These are phyloP conservation scores for Cheiracanthium punctorium DNA, from an alignment of 2,888 invertebrate genomes.

Conservation along the genomic window DNA sequence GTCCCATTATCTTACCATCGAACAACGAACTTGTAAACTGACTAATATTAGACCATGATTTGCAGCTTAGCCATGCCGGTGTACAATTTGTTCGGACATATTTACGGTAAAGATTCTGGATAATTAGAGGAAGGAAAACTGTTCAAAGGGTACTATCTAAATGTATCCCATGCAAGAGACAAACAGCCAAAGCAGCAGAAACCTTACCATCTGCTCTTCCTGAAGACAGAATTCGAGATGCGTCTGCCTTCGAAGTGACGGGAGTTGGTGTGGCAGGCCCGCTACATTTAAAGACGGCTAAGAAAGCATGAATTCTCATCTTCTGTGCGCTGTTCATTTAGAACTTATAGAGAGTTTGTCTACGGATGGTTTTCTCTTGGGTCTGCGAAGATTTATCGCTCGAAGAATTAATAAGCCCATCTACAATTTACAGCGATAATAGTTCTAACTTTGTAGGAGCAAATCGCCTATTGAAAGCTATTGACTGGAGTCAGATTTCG, in stretches of 20 bases:
- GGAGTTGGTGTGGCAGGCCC: too few relatives aligned
- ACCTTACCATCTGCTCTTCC: not conserved
- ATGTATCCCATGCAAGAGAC: not conserved
- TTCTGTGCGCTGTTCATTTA: not conserved
- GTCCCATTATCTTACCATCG: not conserved
- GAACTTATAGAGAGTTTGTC: not conserved
- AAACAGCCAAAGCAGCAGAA: not conserved
- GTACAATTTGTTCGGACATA: not conserved
- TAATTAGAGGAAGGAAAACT: not conserved
- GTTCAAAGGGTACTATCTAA: not conserved
- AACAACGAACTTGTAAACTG: not conserved
- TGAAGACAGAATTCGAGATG: not conserved
- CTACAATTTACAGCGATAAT: not conserved
- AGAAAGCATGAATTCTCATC: too few relatives aligned
- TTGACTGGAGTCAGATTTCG: not conserved
- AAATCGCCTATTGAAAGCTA: not conserved
- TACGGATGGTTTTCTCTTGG: not conserved
- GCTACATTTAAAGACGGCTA: too few relatives aligned
- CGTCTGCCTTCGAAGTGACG: too few relatives aligned
- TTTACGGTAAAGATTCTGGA: not conserved
- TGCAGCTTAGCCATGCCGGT: not conserved
- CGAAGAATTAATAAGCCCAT: not conserved
- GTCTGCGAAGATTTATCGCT: not conserved
- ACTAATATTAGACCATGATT: constrained; percentile 4
- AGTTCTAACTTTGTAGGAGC: not conserved